A percentile compares a stretch with the other conserved stretches of the same genome.
phyloP scores from a whole-genome alignment of 37 sponge, comb jelly and placozoan species.

The Haliclona indistincta region DNA sequence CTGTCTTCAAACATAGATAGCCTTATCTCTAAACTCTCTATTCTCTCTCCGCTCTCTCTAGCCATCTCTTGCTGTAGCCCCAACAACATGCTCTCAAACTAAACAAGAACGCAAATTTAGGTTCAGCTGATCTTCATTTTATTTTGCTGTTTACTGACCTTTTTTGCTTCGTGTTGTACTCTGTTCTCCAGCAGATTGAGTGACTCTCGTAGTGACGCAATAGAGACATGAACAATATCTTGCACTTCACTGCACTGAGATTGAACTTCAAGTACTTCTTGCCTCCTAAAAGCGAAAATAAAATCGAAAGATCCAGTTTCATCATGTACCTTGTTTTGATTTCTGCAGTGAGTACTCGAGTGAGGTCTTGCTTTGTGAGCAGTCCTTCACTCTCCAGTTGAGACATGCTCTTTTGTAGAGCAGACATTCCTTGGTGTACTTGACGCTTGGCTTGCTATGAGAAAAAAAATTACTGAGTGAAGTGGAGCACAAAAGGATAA shows the following conservation, averaged over 20 bases:
- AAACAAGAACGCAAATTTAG: no score
- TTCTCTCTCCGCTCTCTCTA: no score
- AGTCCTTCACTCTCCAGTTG: not conserved
- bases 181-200: conserved; percentile 11
- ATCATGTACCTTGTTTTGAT: conserved; percentile 22
- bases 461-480: no score
- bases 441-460: no score
- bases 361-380: not conserved
- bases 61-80: no score
- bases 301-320: not conserved
- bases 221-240: not conserved
- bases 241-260: conserved; percentile 1
- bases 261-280: conserved; percentile 5
- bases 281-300: not conserved
- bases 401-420: not conserved
- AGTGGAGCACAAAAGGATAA: no score
- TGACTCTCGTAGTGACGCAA: not conserved
- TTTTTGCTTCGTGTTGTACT: not conserved
- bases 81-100: no score
- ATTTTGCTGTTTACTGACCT: no score
- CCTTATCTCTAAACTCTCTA: no score
- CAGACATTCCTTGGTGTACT: not conserved
- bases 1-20: no score
- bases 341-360: conserved; percentile 35
- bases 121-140: no score